Percentiles rank a stretch among this genome's conserved stretches.
These are phyloP conservation scores for Caenorhabditis wallacei DNA, from an alignment of 2,888 invertebrate genomes.

Conservation along the genomic window DNA sequence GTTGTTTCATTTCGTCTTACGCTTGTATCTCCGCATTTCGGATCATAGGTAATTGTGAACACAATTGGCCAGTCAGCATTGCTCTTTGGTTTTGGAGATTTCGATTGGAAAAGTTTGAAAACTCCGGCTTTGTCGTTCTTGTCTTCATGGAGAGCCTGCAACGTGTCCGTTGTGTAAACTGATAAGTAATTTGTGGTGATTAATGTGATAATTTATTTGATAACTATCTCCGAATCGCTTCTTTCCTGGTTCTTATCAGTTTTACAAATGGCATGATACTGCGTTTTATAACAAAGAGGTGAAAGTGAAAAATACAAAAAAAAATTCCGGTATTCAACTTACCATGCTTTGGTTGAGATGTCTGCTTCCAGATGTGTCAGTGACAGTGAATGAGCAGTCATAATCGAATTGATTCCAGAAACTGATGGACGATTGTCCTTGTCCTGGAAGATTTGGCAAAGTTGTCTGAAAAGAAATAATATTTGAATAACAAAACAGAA, in stretches of 20 bases:
- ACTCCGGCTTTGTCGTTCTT: constrained; percentile 57
- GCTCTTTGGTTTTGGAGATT: constrained; percentile 10
- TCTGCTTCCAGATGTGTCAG: constrained; percentile 32
- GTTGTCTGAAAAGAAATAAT: constrained; percentile 76
- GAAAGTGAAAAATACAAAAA: constrained; percentile 24
- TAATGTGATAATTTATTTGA: constrained; percentile 27
- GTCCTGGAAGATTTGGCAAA: constrained; percentile 71
- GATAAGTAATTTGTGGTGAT: constrained; percentile 24
- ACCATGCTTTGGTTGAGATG: constrained; percentile 23
- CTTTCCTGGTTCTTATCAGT: constrained; percentile 31
- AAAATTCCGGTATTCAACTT: constrained; percentile 4
- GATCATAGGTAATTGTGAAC: constrained; percentile 34
- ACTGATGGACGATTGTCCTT: constrained; percentile 70
- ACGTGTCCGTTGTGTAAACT: constrained; percentile 3
- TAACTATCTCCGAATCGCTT: constrained; percentile 14
- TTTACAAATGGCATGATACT: constrained; percentile 48
- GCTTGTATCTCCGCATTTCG: constrained; percentile 23
- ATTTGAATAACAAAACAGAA: background rate
- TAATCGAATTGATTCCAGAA: constrained; percentile 75
- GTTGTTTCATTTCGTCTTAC: background rate
- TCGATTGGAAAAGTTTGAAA: constrained; percentile 38
- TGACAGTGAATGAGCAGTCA: constrained; percentile 41
- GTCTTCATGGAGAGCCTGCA: constrained; percentile 58
- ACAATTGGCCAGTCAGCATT: constrained; percentile 27
- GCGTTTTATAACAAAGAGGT: no score